phyloP scores from a whole-genome alignment of 2,113 vertebrate species.

The Rattus rattus region DNA sequence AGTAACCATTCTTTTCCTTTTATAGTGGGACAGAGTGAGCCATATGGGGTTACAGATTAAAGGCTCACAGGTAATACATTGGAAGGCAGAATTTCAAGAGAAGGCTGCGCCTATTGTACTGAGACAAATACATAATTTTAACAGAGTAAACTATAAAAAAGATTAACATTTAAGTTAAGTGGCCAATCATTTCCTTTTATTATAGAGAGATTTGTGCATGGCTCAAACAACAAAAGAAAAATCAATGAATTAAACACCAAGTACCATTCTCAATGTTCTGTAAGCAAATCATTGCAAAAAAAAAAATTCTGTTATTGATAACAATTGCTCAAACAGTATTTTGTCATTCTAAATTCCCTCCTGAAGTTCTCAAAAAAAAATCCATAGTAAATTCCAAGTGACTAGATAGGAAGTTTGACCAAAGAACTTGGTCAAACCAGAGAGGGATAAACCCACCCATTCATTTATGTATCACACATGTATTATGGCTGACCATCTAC shows the following conservation, averaged over 20 bases:
- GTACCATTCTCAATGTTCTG: not conserved
- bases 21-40: not conserved
- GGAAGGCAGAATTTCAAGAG: conserved; percentile 10
- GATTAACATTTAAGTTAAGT: conserved; percentile 30
- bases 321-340: conserved; percentile 10
- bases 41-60: not conserved
- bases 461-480: not conserved
- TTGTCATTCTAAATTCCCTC: not conserved
- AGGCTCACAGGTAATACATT: not conserved
- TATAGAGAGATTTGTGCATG: not conserved
- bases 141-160: conserved; percentile 39
- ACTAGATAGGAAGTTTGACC: not conserved
- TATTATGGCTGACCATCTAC: not conserved
- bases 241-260: not conserved
- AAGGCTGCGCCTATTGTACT: not conserved
- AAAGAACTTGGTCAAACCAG: not conserved
- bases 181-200: conserved; percentile 29
- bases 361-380: conserved; percentile 48
- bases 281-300: conserved; percentile 43
- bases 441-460: not conserved
- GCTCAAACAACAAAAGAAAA: not conserved
- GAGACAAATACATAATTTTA: conserved; percentile 21
- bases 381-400: not conserved
- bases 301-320: not conserved
- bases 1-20: not conserved